Base-by-base conservation (phyloP, 2,797 vertebrate genomes). In the Glyptemys insculpta region DNA sequence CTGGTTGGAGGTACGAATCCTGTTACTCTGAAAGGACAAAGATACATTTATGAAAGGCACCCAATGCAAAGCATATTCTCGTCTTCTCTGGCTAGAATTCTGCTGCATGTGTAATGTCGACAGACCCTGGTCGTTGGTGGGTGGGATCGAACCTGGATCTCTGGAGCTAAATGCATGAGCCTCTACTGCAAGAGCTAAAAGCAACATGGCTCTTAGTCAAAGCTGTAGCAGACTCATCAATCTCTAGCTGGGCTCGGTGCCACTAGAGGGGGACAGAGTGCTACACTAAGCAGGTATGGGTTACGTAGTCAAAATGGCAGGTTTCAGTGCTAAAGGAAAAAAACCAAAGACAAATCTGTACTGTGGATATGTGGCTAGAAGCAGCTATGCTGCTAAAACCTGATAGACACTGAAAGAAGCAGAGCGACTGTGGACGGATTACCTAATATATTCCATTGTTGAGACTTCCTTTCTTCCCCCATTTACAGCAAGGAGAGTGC, bases 1-100 rank as follows among this genome's bases (percentile, higher is more conserved):
- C 23, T 74, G 21, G 80, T 88, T 90, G 78, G 79, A 90, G 90
- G 86, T 90, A 94, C 94, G 92, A 92, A 95, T 93, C 68, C 90
- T 12, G 87, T 94, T 92, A 83, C 94, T 94, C 53, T 79, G 93
- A 94, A 47, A 81, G 37, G 91, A 76, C 7, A 90, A 7, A 83
- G 82, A 96, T 92, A n/a, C 8, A 5, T 18, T 68, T 37, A 76
- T 92, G 86, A 87, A 95, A 89, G 41, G 21, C 4, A 88, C 91
- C 49, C 12, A 90, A 76, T 79, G 65, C 79, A 88, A 91, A 84
- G 1, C 37, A 7, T 87, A 52, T 82, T 41, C 94, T 68, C 5
- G 34, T 68, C 62, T 92, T 72, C 94, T 0, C 25, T 90, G 72
- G 27, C 41, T 94, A 83, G 90, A 90, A 3, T 5, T 37, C 54